Base-by-base conservation (phyloP, 1,140 invertebrate species). In the Megalonaias nervosa region DNA sequence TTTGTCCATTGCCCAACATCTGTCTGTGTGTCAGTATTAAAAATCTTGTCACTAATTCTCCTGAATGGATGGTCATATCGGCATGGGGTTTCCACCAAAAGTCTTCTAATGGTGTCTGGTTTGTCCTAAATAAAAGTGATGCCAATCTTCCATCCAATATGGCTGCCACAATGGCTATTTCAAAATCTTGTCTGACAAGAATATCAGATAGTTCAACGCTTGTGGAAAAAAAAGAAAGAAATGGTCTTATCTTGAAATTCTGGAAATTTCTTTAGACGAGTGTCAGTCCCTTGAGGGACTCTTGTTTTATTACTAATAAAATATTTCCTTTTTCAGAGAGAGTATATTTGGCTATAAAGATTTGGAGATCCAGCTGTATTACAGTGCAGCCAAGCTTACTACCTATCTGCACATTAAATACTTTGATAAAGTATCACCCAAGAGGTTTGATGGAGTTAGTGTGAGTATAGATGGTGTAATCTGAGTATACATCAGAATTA, bases 261-360 rank as follows among this genome's bases (percentile, higher is more conserved):
- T 15, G 67, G 23, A 1, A 19, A 68, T 31, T n/a, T 1, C 55
- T 26, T 38, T 68, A n/a, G 48, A 16, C 16, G 21, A 21, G 21
- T 56, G 15, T 26, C 38, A 17, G 15, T 70, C 26, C 19, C 56
- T n/a, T 62, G 38, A 17, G 13, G 16, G 23, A 48, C 5, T 64
- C 15, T 65, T 31, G 48, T 38, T 64, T 48, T 75, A 26, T 66
- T 69, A 77, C 70, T 81, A 67, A 56, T 83, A 67, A 76, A 59
- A 48, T 80, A 14, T 78, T 26, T 83, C 71, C 58, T 72, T 65
- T 85, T 85, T 57, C 82, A 90, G 89, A 67, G 97, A 99, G 91
- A 95, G 93, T 76, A 97, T 98, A 88, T 98, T 98, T 93, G 97
- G 97, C 21, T 98, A 98, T 87, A 94, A 95, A 88, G 94, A 96